These are phyloP conservation scores for Gnatocerus cornutus DNA, from an alignment of 2,888 invertebrate genomes.

Conservation along the genomic window DNA sequence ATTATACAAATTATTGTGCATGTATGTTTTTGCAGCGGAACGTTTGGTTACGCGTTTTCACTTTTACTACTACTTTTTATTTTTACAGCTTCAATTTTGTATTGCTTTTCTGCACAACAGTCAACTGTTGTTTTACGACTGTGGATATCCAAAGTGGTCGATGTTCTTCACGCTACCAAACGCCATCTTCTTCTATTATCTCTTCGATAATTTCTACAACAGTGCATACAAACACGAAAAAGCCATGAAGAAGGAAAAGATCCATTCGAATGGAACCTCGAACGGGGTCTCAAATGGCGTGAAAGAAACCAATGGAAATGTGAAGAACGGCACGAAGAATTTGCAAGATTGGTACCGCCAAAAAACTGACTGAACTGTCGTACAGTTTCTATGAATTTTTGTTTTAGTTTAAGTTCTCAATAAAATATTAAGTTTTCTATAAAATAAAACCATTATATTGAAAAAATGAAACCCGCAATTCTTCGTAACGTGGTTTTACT, in stretches of 20 bases:
- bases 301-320: neutral
- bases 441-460: too few species aligned
- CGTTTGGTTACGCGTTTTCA: conserved; percentile 55
- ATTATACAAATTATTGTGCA: conserved; percentile 52
- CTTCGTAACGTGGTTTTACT: too few species aligned
- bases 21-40: conserved; percentile 9
- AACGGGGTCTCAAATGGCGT: neutral
- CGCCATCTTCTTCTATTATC: conserved; percentile 92
- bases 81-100: conserved; percentile 90
- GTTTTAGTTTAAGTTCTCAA: too few species aligned
- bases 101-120: conserved; percentile 89
- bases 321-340: neutral
- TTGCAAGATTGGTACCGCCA: neutral
- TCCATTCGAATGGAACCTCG: too few species aligned
- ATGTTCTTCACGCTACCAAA: conserved; percentile 90
- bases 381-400: too few species aligned
- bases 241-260: neutral
- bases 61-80: conserved; percentile 17
- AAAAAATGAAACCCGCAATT: too few species aligned
- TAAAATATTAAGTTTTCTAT: too few species aligned
- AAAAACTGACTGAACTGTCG: neutral
- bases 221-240: conserved; percentile 76
- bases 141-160: conserved; percentile 90
- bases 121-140: conserved; percentile 89
- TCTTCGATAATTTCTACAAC: conserved; percentile 94